These are phyloP conservation scores for Leptopilina drosophilae DNA, from an alignment of 2,888 invertebrate genomes.

Conservation along the genomic window DNA sequence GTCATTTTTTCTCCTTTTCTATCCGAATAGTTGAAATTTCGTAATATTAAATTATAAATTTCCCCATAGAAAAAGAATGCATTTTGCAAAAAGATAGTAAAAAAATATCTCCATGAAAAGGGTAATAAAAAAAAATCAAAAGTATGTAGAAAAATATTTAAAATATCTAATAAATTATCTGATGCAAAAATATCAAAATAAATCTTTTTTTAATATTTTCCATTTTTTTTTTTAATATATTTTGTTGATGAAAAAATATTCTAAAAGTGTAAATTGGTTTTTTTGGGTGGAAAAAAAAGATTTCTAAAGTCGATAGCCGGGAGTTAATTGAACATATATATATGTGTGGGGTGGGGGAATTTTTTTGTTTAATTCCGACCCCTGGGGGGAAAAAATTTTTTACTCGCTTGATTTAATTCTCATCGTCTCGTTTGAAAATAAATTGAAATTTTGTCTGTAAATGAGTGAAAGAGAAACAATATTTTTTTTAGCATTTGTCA, in stretches of 20 bases:
- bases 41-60: too few relatives aligned
- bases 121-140: too few relatives aligned
- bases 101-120: too few relatives aligned
- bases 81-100: too few relatives aligned
- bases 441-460: background rate
- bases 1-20: too few relatives aligned
- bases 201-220: background rate
- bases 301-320: constrained; percentile 9
- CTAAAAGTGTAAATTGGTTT: background rate
- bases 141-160: too few relatives aligned
- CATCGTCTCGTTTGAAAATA: background rate
- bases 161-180: too few relatives aligned
- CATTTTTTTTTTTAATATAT: background rate
- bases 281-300: background rate
- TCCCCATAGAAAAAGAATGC: too few relatives aligned
- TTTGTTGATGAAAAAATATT: background rate
- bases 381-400: background rate
- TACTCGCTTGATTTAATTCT: constrained; percentile 10
- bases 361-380: too few relatives aligned
- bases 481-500: too few relatives aligned
- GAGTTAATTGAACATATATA: constrained; percentile 12
- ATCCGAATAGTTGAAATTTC: too few relatives aligned
- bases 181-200: background rate
- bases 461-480: background rate
- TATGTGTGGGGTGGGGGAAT: background rate